Conservation (phyloP, 35 echinoderm and acorn worm species). For the Chiridota heheva region DNA sequence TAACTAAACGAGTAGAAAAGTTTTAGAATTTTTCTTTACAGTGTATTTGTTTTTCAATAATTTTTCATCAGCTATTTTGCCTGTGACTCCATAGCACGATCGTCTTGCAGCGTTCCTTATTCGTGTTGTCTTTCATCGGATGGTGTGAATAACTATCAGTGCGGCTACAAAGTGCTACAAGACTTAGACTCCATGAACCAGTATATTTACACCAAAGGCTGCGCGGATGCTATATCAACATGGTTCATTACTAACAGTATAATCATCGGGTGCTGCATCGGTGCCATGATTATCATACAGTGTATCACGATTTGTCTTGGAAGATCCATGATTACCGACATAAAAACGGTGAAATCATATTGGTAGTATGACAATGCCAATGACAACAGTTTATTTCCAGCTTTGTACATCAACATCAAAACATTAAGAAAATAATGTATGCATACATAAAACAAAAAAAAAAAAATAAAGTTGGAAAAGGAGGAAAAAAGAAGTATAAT, state of each 20-base stretch:
- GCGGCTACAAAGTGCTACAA: conserved; percentile 64
- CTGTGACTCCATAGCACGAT: conserved; percentile 63
- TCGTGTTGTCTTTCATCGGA: conserved; percentile 74
- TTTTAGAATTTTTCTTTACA: no score
- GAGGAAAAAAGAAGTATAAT: no score
- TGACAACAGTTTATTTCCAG: no score
- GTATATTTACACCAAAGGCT: conserved; percentile 68
- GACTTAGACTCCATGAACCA: neutral
- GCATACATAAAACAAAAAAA: no score
- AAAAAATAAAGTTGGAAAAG: no score
- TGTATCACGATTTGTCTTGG: conserved; percentile 75
- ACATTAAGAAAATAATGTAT: no score
- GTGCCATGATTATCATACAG: conserved; percentile 68
- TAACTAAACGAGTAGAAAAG: no score
- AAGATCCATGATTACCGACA: conserved; percentile 71
- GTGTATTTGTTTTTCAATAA: conserved; percentile 9
- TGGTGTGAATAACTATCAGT: conserved; percentile 88
- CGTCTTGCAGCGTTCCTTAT: conserved; percentile 82
- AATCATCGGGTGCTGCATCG: conserved; percentile 53
- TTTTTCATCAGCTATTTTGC: conserved; percentile 74
- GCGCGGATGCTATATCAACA: conserved; percentile 54
- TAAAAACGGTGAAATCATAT: conserved; percentile 81
- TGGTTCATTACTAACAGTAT: conserved; percentile 89
- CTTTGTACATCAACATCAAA: no score
- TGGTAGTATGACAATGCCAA: conserved; percentile 49